Evolutionary conservation across 2,113 vertebrate species (phyloP).

Genomic region (Petaurus breviceps): DNA sequence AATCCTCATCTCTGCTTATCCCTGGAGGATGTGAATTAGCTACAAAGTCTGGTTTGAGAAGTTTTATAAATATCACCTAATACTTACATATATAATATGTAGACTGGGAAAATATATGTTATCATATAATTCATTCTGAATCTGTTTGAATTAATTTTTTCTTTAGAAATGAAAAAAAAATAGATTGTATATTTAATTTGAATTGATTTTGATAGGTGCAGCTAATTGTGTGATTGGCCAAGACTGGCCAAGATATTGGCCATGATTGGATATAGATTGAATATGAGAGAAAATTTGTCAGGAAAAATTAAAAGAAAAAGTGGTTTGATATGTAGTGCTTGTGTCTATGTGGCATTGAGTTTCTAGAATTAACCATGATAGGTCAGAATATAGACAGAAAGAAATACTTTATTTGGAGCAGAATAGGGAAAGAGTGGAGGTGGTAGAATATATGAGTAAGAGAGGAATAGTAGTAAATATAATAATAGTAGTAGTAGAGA

Average conservation of each 20-base stretch:
- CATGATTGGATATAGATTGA: too few relatives aligned
- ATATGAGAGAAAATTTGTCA: too few relatives aligned
- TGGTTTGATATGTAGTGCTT: neutral
- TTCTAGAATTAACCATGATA: neutral
- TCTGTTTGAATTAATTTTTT: too few relatives aligned
- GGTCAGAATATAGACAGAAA: too few relatives aligned
- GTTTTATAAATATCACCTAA: neutral
- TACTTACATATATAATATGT: neutral
- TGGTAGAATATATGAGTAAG: neutral
- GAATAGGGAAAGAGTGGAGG: neutral
- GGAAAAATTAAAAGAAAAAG: neutral
- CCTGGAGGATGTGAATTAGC: neutral
- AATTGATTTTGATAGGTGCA: too few relatives aligned
- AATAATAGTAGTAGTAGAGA: neutral
- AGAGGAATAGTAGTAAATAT: neutral
- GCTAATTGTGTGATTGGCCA: too few relatives aligned
- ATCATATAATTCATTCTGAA: too few relatives aligned
- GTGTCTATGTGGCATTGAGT: neutral
- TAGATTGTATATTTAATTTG: too few relatives aligned
- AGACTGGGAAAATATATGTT: too few relatives aligned
- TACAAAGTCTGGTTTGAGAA: neutral
- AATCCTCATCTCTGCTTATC: neutral
- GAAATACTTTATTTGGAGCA: neutral
- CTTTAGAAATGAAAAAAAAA: too few relatives aligned
- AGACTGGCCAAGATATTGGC: too few relatives aligned